These are phyloP conservation scores for Hypsibius dujardini DNA, from an alignment of 1,140 invertebrate species.

Conservation along the genomic window DNA sequence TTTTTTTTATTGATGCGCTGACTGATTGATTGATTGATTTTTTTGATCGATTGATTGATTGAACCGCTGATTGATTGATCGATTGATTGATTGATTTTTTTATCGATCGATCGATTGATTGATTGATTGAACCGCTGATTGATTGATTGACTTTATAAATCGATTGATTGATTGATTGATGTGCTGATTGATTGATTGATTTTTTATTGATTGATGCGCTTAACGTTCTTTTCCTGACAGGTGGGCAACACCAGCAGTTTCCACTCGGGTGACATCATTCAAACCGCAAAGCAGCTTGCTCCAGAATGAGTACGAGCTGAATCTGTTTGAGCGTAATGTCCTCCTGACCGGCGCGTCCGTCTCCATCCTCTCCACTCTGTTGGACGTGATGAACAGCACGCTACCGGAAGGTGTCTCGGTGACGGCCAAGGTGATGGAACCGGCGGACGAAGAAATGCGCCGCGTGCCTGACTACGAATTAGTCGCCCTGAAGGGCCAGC, in stretches of 20 bases:
- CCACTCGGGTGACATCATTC: slow-evolving; percentile 46
- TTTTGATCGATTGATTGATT: no score
- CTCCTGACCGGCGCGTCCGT: slow-evolving; percentile 45
- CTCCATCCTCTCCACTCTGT: slow-evolving; percentile 41
- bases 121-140: no score
- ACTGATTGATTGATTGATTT: no score
- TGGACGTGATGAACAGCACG: slow-evolving; percentile 49
- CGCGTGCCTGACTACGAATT: slow-evolving; percentile 62
- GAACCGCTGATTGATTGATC: no score
- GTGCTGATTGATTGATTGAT: not conserved
- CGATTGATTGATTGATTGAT: no score
- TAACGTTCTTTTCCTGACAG: slow-evolving; percentile 33
- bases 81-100: no score
- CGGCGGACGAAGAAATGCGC: slow-evolving; percentile 44
- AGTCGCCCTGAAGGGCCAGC: slow-evolving; percentile 47
- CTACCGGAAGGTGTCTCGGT: slow-evolving; percentile 55
- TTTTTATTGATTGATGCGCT: slow-evolving; percentile 21
- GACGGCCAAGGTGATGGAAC: slow-evolving; percentile 41
- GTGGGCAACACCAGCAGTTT: slow-evolving; percentile 51
- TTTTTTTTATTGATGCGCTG: no score
- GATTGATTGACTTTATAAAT: no score
- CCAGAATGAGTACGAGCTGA: slow-evolving; percentile 50
- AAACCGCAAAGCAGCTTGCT: slow-evolving; percentile 47
- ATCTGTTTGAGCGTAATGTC: slow-evolving; percentile 55
- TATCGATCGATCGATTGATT: no score